Base-by-base conservation (phyloP, 2,888 invertebrate species). In the Beris chalybata region DNA sequence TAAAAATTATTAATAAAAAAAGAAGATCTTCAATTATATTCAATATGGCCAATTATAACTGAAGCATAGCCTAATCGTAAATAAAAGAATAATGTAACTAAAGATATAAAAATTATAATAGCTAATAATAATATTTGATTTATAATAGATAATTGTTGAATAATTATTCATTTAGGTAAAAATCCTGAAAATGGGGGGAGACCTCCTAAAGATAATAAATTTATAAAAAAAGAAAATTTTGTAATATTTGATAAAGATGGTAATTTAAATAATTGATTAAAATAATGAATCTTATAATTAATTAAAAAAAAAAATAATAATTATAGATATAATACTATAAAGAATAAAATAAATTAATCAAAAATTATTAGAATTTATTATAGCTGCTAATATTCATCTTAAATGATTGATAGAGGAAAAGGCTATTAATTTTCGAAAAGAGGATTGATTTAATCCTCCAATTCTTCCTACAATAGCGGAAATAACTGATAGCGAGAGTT, bases 331-430 rank as follows among this genome's bases (percentile, higher is more conserved):
- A 73, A 84, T 77, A 29, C 76, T 74, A 78, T 84, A 85, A 72
- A 82, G 75, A 52, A 76, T 5, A 74, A 83, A 81, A 76, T 83
- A 84, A 72, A 79, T 77, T 67, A 82, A 66, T 81, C 82, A 83
- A 77, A 83, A 73, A 70, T 76, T 79, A 81, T 83, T 80, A 71
- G 78, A 83, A 72, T 82, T 80, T 76, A 81, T 74, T 74, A 84
- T 75, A 0, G 81, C 74, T 31, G 77, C 73, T 71, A 85, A 55
- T 78, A 85, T 83, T 83, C 87, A 87, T 0, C 85, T 81, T 79
- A 86, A 76, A 75, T 87, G 86, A 77, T 86, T 86, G 81, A 87
- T 86, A 0, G 87, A 87, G 0, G 87, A 87, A 75, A 82, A 87
- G 48, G 84, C 79, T 82, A 87, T 76, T 76, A 22, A 22, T 22